Evolutionary conservation across 2,888 invertebrate species (phyloP).

Genomic region (Archaeoteleia sp.): DNA sequence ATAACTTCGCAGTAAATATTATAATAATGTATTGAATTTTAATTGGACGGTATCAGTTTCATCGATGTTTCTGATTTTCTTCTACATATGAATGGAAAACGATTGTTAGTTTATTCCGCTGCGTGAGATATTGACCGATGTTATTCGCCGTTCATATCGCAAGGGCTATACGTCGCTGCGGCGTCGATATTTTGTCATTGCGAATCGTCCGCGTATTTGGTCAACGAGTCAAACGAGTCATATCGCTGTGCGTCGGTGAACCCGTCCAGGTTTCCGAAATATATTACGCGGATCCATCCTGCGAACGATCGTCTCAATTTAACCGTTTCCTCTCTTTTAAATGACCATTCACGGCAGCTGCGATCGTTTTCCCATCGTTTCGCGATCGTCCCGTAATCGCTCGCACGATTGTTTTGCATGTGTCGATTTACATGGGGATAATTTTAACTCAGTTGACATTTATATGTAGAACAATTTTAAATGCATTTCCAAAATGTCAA

Average conservation of each 20-base stretch:
- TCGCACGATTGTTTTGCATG: conserved; percentile 11
- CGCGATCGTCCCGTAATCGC: too few relatives aligned
- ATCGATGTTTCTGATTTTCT: conserved; percentile 7
- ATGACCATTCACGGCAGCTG: conserved; percentile 27
- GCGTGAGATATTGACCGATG: conserved; percentile 31
- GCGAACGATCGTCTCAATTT: conserved; percentile 57
- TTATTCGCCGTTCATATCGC: conserved; percentile 15
- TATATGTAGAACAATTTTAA: too few relatives aligned
- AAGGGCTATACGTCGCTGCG: conserved; percentile 24
- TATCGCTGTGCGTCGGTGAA: conserved; percentile 17
- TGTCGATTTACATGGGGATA: too few relatives aligned
- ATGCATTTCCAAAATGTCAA: too few relatives aligned
- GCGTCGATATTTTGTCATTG: conserved; percentile 38
- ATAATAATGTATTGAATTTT: too few relatives aligned
- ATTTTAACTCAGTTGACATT: too few relatives aligned
- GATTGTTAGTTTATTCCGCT: conserved; percentile 29
- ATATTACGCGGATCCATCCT: conserved; percentile 59
- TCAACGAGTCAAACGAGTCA: conserved; percentile 24
- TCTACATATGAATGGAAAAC: conserved; percentile 18
- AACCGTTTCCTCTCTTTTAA: conserved; percentile 40
- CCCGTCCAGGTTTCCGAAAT: conserved; percentile 56
- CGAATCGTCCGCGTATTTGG: conserved; percentile 17
- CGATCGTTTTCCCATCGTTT: conserved; percentile 13
- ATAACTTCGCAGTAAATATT: too few relatives aligned
- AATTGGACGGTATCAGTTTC: too few relatives aligned